Evolutionary conservation across 2,888 invertebrate genomes (phyloP).

Genomic region (Lasioglossum figueresi): DNA sequence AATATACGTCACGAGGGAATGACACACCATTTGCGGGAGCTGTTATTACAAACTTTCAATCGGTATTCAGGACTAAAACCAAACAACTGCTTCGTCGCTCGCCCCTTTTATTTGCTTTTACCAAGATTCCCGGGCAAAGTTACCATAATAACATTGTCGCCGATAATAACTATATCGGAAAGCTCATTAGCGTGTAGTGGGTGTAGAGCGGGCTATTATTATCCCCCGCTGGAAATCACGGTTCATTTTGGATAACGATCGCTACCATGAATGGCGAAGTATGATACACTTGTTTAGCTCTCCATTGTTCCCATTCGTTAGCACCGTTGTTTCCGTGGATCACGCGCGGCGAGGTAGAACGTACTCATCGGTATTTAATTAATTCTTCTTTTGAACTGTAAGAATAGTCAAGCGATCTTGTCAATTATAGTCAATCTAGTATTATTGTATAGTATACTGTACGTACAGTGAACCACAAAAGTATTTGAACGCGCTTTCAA

Average conservation of each 20-base stretch:
- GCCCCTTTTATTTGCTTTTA: neutral
- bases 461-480: too few relatives aligned
- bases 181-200: constrained; percentile 33
- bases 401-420: too few relatives aligned
- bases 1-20: neutral
- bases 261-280: constrained; percentile 13
- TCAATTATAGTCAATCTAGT: neutral
- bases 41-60: constrained; percentile 14
- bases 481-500: too few relatives aligned
- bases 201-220: constrained; percentile 35
- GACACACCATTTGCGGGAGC: neutral
- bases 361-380: neutral
- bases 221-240: constrained; percentile 33
- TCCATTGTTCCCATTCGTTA: constrained; percentile 18
- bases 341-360: neutral
- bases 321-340: neutral
- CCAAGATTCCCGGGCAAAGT: constrained; percentile 10
- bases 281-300: constrained; percentile 22
- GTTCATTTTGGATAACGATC: constrained; percentile 47
- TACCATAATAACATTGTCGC: constrained; percentile 24
- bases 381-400: neutral
- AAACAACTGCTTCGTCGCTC: neutral
- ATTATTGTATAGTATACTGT: too few relatives aligned
- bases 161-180: constrained; percentile 42
- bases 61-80: neutral